Percentiles rank a stretch among this genome's conserved stretches.
These are phyloP conservation scores for Drosophila pachea DNA, from an alignment of 1,140 invertebrate species.

Conservation along the genomic window DNA sequence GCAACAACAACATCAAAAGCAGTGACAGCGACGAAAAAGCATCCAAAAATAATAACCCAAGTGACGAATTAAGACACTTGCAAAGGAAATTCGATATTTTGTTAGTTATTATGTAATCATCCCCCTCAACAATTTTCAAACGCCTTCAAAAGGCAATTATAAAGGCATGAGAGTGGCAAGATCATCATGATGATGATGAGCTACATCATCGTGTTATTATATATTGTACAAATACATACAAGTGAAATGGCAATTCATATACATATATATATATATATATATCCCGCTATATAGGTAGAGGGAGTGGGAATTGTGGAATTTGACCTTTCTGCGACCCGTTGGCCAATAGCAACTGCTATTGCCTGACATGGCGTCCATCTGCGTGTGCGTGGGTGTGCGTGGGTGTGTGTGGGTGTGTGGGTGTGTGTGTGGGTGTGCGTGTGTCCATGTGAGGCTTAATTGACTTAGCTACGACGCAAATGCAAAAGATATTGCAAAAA, in stretches of 20 bases:
- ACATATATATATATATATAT: conserved; percentile 49
- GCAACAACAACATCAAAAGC: conserved; percentile 20
- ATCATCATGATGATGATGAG: conserved; percentile 37
- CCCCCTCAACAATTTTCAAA: conserved; percentile 50
- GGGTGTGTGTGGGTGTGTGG: conserved; percentile 30
- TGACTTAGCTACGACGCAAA: conserved; percentile 52
- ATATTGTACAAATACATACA: too few species aligned
- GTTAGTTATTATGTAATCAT: conserved; percentile 35
- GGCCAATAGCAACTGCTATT: conserved; percentile 34
- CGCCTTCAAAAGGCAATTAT: conserved; percentile 53
- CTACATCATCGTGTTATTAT: not conserved
- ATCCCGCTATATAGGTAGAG: too few species aligned
- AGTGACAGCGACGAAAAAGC: conserved; percentile 46
- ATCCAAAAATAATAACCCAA: conserved; percentile 19
- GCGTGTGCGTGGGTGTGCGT: not conserved
- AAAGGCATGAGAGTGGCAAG: conserved; percentile 52
- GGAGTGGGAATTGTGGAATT: conserved; percentile 33
- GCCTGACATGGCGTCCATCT: too few species aligned
- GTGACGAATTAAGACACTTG: conserved; percentile 16
- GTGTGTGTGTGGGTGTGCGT: conserved; percentile 9
- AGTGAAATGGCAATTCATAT: too few species aligned
- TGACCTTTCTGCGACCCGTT: conserved; percentile 55
- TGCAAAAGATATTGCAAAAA: conserved; percentile 67
- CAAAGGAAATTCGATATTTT: conserved; percentile 1
- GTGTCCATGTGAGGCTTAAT: conserved; percentile 43